Base-by-base conservation (phyloP, 2,113 vertebrate species). In the Phycodurus eques region DNA sequence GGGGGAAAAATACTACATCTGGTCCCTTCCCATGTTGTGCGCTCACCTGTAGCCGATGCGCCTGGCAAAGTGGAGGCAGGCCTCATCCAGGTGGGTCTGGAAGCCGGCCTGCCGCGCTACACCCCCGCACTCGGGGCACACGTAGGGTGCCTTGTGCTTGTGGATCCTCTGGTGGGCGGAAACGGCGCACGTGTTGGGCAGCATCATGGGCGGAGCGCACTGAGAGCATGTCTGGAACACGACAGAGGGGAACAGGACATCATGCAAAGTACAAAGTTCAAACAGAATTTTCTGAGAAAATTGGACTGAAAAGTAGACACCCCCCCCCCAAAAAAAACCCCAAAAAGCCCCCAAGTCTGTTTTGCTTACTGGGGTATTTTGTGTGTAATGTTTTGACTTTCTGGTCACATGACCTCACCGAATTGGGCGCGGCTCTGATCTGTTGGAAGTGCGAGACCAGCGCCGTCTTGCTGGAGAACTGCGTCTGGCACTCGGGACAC, bases 371-470 rank as follows among this genome's bases (percentile, higher is more conserved):
- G 35, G 35, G 35, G 35, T 39, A 39, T 39, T 59, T n/a, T 59
- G 10, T 7, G 59, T 5, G 31, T 6, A 39, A 27, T 27, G 13
- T 35, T 60, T 31, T 31, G 35, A n/a, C 2, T 1, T n/a, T n/a
- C 53, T 15, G 35, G 60, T 62, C 17, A 60, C 31, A 5, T 33
- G 57, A 60, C 71, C 89, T 65, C 85, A 94, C 94, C 47, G 93
- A 93, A 85, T 90, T 91, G 12, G 90, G 79, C 6, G 85, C 43
- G 19, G 68, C 31, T 61, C 92, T 0, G 70, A 91, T 88, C 91
- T 95, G 95, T 91, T 97, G 96, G 87, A 97, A 97, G 76, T 96
- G 96, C 0, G 94, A 91, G 0, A 95, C 95, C 85, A 97, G 92
- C 80, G 94, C 95, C 0, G 94, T 86, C 67, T 95, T 96, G 81